These are phyloP conservation scores for Chrysoperla carnea DNA, from an alignment of 1,140 invertebrate species.

Conservation along the genomic window DNA sequence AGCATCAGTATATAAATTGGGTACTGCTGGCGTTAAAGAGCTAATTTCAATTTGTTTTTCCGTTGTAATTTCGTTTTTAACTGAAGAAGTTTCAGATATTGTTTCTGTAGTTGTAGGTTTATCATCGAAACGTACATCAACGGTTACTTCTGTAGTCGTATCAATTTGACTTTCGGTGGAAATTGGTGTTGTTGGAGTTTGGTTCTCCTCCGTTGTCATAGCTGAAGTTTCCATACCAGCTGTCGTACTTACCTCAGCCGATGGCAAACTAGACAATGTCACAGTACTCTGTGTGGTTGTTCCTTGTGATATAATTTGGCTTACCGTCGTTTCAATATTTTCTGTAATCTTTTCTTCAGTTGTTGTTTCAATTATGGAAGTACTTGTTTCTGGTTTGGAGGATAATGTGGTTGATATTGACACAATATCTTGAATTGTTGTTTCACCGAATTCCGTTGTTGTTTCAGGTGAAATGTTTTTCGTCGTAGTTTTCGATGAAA, in stretches of 20 bases:
- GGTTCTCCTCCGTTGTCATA: neutral
- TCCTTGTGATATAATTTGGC: neutral
- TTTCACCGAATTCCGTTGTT: conserved; percentile 3
- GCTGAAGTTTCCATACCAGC: neutral
- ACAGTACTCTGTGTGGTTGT: conserved; percentile 1
- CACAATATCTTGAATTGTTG: neutral
- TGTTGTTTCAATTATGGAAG: conserved; percentile 3
- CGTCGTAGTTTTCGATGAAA: conserved; percentile 5
- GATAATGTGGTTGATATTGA: neutral
- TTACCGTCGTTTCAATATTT: neutral
- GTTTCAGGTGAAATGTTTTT: conserved; percentile 5
- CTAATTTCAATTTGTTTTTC: neutral
- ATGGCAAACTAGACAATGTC: neutral
- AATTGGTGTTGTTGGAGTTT: neutral
- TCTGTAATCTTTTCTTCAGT: conserved; percentile 5
- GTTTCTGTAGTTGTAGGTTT: conserved; percentile 1
- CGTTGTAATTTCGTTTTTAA: neutral
- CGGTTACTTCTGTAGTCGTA: neutral
- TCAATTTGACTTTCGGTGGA: conserved; percentile 2
- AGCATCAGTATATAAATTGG: conserved; percentile 5
- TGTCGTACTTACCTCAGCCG: neutral
- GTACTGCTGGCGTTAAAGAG: neutral
- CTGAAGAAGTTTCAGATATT: neutral
- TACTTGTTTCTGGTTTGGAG: neutral
- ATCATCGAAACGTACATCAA: neutral